Base-by-base conservation (phyloP, 2,888 invertebrate species). In the Ichneumoninae sp. region DNA sequence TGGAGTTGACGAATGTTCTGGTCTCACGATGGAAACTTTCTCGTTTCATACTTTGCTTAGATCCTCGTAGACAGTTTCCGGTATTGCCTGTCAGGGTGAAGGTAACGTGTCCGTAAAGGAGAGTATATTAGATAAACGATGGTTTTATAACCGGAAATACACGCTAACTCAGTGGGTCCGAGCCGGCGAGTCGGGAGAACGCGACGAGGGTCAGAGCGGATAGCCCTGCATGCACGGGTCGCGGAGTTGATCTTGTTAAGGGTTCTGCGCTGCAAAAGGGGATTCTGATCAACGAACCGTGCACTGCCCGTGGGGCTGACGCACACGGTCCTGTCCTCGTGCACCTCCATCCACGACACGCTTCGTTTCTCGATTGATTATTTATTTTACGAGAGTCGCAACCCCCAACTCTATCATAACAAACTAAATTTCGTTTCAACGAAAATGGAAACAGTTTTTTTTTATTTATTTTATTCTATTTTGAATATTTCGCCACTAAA, bases 321-420 rank as follows among this genome's bases (percentile, higher is more conserved):
- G 90, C 85, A 88, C 88, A 86, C 88, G 73, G 69, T 69, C 68
- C 80, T 80, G 75, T 85, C 77, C 71, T 83, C 83, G 47, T 69
- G 75, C 77, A 76, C 87, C 83, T 76, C 57, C 44, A 77, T 86
- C 83, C 74, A 81, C 86, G 91, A 87, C 91, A 92, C 91, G 93
- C 93, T 92, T 93, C 93, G 93, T 93, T 93, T 92, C 92, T 90
- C 93, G 89, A 93, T 93, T 93, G 92, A 93, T 93, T 93, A 93
- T 93, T 93, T 93, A 93, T 93, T 93, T 93, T 93, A 93, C 93
- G 30, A 93, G 93, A 92, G 88, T 89, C 89, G 87, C 85, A 86
- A 66, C 60, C 50, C 66, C 54, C 7, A 40, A 52, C 71, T 50
- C 65, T 52, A 26, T 26, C 57, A 57, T 13, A 26, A 26, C 26